phyloP scores from a whole-genome alignment of 2,797 vertebrate species.

The Eupleurogrammus muticus region DNA sequence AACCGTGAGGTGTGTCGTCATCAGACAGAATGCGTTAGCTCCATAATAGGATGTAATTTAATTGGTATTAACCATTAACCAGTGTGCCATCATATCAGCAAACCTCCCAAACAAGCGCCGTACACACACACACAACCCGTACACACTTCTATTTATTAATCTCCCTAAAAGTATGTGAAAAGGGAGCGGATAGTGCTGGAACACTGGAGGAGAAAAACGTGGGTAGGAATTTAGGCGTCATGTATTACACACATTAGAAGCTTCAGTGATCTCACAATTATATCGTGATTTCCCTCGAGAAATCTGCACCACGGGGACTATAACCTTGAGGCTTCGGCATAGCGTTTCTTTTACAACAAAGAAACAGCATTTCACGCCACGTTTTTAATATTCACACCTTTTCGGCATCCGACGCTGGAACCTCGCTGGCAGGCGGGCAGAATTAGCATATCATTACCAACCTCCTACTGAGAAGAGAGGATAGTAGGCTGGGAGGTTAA shows the following conservation, averaged over 20 bases:
- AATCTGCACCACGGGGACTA: conserved; percentile 12
- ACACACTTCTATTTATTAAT: conserved; percentile 7
- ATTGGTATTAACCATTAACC: background rate
- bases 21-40: too few species aligned
- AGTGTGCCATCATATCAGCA: conserved; percentile 10
- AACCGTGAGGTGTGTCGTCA: too few species aligned
- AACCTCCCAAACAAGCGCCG: background rate
- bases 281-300: conserved; percentile 8
- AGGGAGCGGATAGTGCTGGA: background rate
- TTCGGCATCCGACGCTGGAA: conserved; percentile 33
- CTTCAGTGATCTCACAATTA: conserved; percentile 8
- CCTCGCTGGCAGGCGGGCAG: conserved; percentile 31
- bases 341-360: conserved; percentile 17
- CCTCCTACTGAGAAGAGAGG: conserved; percentile 34
- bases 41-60: background rate
- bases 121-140: background rate
- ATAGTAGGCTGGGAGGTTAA: conserved; percentile 43
- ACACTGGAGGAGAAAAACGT: conserved; percentile 3
- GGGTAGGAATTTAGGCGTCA: background rate
- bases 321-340: conserved; percentile 11
- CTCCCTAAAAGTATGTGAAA: background rate
- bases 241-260: conserved; percentile 5
- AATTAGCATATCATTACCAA: conserved; percentile 57
- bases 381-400: conserved; percentile 49
- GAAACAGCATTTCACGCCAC: conserved; percentile 18